phyloP scores from a whole-genome alignment of 2,113 vertebrate species.

The Talpa occidentalis region DNA sequence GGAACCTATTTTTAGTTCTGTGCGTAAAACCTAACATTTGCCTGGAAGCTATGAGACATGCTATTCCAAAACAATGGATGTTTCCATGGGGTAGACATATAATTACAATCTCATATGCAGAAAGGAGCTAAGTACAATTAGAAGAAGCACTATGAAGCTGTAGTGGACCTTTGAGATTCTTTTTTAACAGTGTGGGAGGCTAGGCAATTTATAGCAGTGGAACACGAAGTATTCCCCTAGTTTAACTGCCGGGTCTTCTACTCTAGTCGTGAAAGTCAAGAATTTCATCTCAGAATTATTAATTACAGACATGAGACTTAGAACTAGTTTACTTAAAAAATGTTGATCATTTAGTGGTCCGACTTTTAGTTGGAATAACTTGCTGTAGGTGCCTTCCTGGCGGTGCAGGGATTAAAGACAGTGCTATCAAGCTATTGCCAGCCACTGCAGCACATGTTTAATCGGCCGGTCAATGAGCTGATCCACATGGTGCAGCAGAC shows the following conservation, averaged over 20 bases:
- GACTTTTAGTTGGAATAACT: not conserved
- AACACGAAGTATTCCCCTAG: not conserved
- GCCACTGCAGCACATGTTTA: no score
- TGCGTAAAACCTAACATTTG: not conserved
- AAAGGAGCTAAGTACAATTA: not conserved
- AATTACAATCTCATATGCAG: not conserved
- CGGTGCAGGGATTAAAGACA: no score
- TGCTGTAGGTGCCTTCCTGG: no score
- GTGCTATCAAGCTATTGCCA: no score
- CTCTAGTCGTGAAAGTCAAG: not conserved
- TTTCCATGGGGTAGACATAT: not conserved
- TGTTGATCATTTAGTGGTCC: not conserved
- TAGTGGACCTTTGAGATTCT: not conserved
- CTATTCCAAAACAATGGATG: not conserved
- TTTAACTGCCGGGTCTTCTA: not conserved
- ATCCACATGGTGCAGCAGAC: no score
- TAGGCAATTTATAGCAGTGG: not conserved
- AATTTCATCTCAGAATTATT: not conserved
- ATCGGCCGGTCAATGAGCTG: no score
- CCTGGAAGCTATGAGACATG: not conserved
- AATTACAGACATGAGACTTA: not conserved
- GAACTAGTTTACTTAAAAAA: not conserved
- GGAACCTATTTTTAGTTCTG: not conserved
- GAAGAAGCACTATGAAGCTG: not conserved
- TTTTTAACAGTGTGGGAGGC: not conserved